Conservation (phyloP, 2,888 invertebrate genomes). For the Salticus scenicus region DNA sequence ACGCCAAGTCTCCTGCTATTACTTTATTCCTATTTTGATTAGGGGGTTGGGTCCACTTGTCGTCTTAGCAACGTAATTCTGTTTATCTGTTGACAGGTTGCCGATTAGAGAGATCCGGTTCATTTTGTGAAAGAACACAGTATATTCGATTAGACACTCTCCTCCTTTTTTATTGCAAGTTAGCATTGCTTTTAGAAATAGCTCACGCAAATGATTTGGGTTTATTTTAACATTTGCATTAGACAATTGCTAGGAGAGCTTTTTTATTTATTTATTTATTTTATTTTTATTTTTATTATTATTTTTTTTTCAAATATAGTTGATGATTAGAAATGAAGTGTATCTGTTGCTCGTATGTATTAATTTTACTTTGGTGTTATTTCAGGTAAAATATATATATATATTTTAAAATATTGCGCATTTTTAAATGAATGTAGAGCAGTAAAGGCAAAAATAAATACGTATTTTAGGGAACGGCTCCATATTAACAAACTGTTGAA, state of each 20-base stretch:
- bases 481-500: too few species aligned
- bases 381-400: too few species aligned
- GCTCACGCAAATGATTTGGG: conserved; percentile 6
- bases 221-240: background rate
- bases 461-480: too few species aligned
- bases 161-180: background rate
- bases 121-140: conserved; percentile 37
- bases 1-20: too few species aligned
- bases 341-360: too few species aligned
- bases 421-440: too few species aligned
- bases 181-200: background rate
- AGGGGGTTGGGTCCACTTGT: conserved; percentile 32
- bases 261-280: too few species aligned
- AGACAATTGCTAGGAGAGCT: background rate
- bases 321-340: background rate
- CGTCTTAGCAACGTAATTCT: conserved; percentile 61
- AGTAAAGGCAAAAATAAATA: too few species aligned
- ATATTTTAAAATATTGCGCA: too few species aligned
- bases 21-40: conserved; percentile 59
- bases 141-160: conserved; percentile 44
- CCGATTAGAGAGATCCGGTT: conserved; percentile 43
- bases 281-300: too few species aligned
- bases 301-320: background rate
- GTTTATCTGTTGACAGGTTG: conserved; percentile 66
- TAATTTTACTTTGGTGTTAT: too few species aligned